Conservation (phyloP, 2,888 invertebrate genomes). For the Acrobasis suavella region DNA sequence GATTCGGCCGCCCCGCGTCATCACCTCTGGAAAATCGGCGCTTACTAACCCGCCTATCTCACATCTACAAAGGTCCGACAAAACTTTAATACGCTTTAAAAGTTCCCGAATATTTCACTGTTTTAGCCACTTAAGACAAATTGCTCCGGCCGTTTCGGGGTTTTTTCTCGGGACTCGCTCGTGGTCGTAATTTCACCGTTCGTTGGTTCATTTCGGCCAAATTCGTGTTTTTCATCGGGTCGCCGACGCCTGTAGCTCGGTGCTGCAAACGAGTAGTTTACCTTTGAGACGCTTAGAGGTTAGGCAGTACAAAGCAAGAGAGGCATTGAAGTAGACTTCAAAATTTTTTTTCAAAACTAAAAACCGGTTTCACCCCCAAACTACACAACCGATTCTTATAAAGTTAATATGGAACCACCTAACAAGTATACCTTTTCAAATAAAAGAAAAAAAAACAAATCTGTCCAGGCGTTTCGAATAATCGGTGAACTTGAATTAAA, state of each 20-base stretch:
- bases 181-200: slow-evolving; percentile 63
- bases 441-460: no score
- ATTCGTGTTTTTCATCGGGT: slow-evolving; percentile 28
- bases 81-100: slow-evolving; percentile 70
- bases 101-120: slow-evolving; percentile 74
- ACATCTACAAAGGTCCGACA: slow-evolving; percentile 51
- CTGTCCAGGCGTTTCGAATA: no score
- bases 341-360: no score
- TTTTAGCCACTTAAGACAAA: slow-evolving; percentile 74
- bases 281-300: not conserved
- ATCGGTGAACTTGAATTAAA: no score
- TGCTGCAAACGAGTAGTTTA: slow-evolving; percentile 21
- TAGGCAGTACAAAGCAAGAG: not conserved
- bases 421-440: no score
- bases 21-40: slow-evolving; percentile 45
- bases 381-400: no score
- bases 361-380: no score
- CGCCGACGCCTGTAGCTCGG: slow-evolving; percentile 23
- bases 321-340: no score
- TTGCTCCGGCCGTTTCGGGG: slow-evolving; percentile 56
- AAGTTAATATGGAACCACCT: no score
- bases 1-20: slow-evolving; percentile 49
- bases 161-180: slow-evolving; percentile 46
- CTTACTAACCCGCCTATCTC: slow-evolving; percentile 43
- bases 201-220: slow-evolving; percentile 44